These are phyloP conservation scores for Colossoma macropomum DNA, from an alignment of 2,113 vertebrate genomes.

Conservation along the genomic window DNA sequence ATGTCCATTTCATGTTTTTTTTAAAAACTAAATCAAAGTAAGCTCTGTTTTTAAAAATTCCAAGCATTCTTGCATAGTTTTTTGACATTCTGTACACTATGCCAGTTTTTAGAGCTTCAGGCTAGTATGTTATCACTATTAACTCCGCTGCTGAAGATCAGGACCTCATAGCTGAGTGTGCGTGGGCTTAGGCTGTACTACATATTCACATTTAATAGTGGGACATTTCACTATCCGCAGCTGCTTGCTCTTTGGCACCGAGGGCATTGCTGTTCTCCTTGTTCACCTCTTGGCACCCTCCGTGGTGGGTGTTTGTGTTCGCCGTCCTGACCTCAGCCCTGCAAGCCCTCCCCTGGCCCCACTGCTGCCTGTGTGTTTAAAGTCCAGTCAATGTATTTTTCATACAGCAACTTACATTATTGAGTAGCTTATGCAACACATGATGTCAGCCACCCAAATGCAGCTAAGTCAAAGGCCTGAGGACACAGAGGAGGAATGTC, in stretches of 20 bases:
- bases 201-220: not conserved
- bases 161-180: not conserved
- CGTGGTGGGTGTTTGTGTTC: constrained; percentile 36
- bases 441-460: constrained; percentile 63
- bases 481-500: constrained; percentile 26
- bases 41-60: not conserved
- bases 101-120: not conserved
- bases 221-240: constrained; percentile 22
- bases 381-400: constrained; percentile 75
- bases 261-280: not conserved
- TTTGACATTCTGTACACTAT: not conserved
- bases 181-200: not conserved
- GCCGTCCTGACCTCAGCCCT: constrained; percentile 58
- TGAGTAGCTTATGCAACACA: constrained; percentile 76
- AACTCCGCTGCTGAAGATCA: not conserved
- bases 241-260: not conserved
- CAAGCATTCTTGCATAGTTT: not conserved
- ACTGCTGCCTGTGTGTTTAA: constrained; percentile 58
- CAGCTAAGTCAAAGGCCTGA: constrained; percentile 60
- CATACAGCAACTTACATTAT: constrained; percentile 74
- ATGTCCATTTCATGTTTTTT: no score
- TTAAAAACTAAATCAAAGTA: no score
- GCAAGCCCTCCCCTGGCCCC: constrained; percentile 33
- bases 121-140: not conserved
- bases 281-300: constrained; percentile 10